These are phyloP conservation scores for Xerus inauris DNA, from an alignment of 2,113 vertebrate species.

Conservation along the genomic window DNA sequence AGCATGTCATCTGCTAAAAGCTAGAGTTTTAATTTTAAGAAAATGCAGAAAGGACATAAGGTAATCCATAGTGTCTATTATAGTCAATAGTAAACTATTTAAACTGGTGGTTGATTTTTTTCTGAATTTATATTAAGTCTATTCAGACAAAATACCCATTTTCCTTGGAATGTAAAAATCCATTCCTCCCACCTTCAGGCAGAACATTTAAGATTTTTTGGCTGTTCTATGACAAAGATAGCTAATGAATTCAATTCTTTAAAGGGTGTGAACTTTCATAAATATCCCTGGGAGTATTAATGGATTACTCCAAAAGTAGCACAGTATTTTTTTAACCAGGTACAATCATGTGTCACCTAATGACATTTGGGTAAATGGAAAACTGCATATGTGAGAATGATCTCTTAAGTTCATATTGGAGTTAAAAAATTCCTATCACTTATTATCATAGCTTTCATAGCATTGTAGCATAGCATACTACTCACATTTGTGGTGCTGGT, in stretches of 20 bases:
- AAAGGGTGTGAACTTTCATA: neutral
- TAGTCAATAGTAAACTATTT: neutral
- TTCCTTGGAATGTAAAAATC: neutral
- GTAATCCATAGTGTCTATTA: neutral
- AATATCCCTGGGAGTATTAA: neutral
- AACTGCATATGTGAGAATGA: neutral
- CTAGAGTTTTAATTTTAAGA: constrained; percentile 36
- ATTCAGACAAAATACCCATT: neutral
- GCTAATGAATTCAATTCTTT: constrained; percentile 28
- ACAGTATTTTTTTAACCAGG: neutral
- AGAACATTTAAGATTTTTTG: neutral
- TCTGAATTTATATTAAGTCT: neutral
- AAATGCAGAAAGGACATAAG: neutral
- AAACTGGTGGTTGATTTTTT: neutral
- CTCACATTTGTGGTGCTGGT: neutral
- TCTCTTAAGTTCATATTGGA: neutral
- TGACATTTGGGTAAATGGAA: neutral
- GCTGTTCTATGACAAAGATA: constrained; percentile 1
- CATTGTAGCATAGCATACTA: neutral
- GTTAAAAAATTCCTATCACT: neutral
- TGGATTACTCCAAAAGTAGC: neutral
- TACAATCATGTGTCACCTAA: neutral
- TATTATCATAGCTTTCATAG: neutral
- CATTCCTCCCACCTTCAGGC: neutral
- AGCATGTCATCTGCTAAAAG: neutral